These are phyloP conservation scores for Gallinago jamesoni DNA, from an alignment of 2,113 vertebrate species.

Conservation along the genomic window DNA sequence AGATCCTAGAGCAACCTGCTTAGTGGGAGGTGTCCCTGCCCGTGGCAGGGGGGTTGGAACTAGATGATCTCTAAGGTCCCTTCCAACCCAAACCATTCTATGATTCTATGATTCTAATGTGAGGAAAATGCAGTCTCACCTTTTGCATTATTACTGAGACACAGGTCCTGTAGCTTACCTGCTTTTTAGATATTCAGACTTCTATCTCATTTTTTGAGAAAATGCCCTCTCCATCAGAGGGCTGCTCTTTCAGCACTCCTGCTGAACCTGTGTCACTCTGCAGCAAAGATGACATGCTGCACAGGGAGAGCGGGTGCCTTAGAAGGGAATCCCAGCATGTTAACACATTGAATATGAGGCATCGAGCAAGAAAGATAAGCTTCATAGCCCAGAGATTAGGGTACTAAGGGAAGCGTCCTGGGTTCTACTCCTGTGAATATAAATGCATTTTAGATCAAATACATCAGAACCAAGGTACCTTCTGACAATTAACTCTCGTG, in stretches of 20 bases:
- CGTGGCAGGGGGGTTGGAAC: too few species aligned
- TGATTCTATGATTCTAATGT: not conserved
- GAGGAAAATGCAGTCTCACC: not conserved
- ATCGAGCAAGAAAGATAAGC: not conserved
- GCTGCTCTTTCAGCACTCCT: not conserved
- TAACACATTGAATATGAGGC: not conserved
- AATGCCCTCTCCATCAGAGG: not conserved
- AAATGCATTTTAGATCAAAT: not conserved
- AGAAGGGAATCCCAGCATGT: not conserved
- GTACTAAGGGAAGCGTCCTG: not conserved
- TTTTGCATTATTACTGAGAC: not conserved
- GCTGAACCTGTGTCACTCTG: not conserved
- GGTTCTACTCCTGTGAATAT: not conserved
- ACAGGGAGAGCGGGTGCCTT: not conserved
- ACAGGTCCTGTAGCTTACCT: not conserved
- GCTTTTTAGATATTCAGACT: not conserved
- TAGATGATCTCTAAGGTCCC: too few species aligned
- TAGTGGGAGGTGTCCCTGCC: too few species aligned
- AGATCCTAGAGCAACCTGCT: not conserved
- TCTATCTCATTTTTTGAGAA: not conserved
- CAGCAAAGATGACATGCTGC: not conserved
- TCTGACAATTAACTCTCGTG: not conserved
- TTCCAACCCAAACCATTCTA: too few species aligned
- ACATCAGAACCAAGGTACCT: not conserved
- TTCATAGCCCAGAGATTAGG: not conserved